Evolutionary conservation across 2,113 vertebrate species (phyloP), one percentile per base, ranked within the genome.

Genomic region (Xenopus borealis): DNA sequence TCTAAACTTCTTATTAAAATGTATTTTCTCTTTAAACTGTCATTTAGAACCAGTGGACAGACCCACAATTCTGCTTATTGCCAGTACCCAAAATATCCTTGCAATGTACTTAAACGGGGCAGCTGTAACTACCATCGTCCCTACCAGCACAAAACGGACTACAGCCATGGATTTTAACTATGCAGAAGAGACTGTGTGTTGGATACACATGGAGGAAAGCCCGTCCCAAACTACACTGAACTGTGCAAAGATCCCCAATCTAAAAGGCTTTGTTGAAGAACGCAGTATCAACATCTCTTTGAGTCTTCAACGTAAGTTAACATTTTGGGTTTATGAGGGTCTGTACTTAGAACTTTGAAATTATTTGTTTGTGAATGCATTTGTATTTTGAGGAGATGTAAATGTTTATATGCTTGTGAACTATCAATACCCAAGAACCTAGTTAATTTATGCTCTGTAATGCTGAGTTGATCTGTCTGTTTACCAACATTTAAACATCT

Each of bases 121-220:
- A 23, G 83, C 93, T 0, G 89, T 97, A 76, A 90, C 92, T 72
- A 91, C 89, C 80, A 91, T 97, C 79, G 90, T 90, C 10, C 92
- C 94, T 75, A 94, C 95, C 33, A 84, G 89, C 4, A 96, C 95
- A 20, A 94, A 95, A 84, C 96, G 97, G 88, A 96, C 95, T 55
- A 97, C 95, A 0, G 96, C 96, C 66, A 98, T 99, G 96, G 97
- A 99, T 89, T 99, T 98, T 83, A 91, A 90, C 85, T 99, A 98
- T 0, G 79, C 91, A 0, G 91, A 95, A 1, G 96, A 99, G 85
- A 96, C 92, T 0, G 94, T 98, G 23, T 99, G 97, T 87, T 98
- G 97, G 97, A 93, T 99, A 7, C 92, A 97, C 0, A 93, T 97
- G 45, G 97, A 96, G 0, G 96, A 98, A 85, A 92, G 88, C 0